Evolutionary conservation across 2,888 invertebrate species (phyloP), one percentile per base, ranked within the genome.

Genomic region (Carcina quercana): DNA sequence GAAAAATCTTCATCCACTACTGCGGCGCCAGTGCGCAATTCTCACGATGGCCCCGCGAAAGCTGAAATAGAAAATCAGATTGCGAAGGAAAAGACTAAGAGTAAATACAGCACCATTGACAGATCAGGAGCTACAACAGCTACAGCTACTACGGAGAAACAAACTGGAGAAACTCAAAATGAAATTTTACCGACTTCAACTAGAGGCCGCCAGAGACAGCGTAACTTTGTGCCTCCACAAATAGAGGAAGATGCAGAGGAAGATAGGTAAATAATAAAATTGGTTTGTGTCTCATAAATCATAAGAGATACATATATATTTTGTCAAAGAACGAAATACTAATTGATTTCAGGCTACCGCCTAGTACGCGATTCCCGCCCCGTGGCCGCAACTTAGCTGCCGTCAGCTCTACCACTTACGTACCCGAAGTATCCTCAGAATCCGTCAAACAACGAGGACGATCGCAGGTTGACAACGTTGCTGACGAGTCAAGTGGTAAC

Each of bases 281-380:
- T 12, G n/a, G n/a, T 26, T 32, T 34, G 28, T 22, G 15, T 8
- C 14, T n/a, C n/a, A n/a, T n/a, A n/a, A n/a, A n/a, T n/a, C n/a
- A n/a, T n/a, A n/a, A n/a, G n/a, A 17, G 5, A 5, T 17, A 17
- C 17, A 5, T 17, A 17, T 7, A 17, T 7, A 17, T 17, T 5
- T 17, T 17, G 7, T 17, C 5, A 17, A 21, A 27, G 15, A 22
- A 25, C 30, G 32, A 17, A 15, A 73, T 74, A 38, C 26, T 45
- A 50, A 34, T 51, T 38, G 45, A 40, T 43, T 38, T 35, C 32
- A 83, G 94, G 47, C 72, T 94, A 42, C 94, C 94, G 2, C 87
- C 89, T n/a, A 93, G 91, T 56, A 94, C 94, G n/a, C 88, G 94
- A 43, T 94, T 94, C 68, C 93, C 93, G 39, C 92, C 92, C 25